Evolutionary conservation across 2,888 invertebrate species (phyloP).

Genomic region (Vannuccia rotundouncinata): DNA sequence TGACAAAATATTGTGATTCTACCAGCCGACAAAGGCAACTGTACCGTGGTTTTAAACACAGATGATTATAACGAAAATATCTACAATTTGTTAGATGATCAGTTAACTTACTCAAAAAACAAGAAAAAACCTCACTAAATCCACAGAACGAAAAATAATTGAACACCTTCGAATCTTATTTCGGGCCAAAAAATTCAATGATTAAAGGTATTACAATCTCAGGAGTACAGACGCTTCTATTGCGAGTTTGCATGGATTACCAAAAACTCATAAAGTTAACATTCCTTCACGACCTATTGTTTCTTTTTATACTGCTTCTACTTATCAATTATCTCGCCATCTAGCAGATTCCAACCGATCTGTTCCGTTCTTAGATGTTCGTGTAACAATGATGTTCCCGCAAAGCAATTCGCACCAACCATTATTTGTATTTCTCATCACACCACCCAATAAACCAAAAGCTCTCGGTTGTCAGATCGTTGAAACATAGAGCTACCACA

Average conservation of each 20-base stretch:
- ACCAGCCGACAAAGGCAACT: neutral
- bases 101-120: neutral
- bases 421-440: too few relatives aligned
- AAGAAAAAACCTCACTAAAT: neutral
- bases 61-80: conserved; percentile 1
- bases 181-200: conserved; percentile 15
- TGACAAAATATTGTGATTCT: neutral
- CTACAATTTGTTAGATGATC: neutral
- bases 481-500: too few relatives aligned
- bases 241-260: neutral
- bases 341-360: too few relatives aligned
- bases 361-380: too few relatives aligned
- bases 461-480: too few relatives aligned
- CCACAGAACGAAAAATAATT: neutral
- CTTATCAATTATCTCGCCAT: neutral
- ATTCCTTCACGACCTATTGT: conserved; percentile 10
- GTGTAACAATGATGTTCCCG: too few relatives aligned
- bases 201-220: neutral
- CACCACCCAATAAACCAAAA: too few relatives aligned
- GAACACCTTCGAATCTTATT: neutral
- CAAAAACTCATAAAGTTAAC: neutral
- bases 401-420: too few relatives aligned
- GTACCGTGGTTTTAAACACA: conserved; percentile 5
- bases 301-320: neutral
- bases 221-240: conserved; percentile 24